Evolutionary conservation across 1,140 invertebrate genomes (phyloP).

Genomic region (Nasonia giraulti): DNA sequence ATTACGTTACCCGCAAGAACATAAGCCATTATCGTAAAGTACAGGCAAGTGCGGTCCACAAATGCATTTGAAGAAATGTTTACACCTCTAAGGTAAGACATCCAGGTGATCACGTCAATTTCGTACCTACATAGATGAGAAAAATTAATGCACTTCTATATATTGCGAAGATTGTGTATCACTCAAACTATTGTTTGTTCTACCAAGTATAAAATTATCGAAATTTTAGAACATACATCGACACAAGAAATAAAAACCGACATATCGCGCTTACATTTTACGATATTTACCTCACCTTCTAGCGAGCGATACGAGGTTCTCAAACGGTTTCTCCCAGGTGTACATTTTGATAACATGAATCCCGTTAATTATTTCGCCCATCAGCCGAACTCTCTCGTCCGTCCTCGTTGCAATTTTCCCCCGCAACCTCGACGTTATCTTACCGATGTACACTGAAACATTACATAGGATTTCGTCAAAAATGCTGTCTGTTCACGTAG

Average conservation of each 20-base stretch:
- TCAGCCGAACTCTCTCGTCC: slow-evolving; percentile 84
- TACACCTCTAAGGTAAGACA: slow-evolving; percentile 83
- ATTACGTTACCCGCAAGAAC: slow-evolving; percentile 79
- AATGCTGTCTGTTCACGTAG: background rate
- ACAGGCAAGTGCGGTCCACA: slow-evolving; percentile 83
- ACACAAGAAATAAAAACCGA: background rate
- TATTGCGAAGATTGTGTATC: no score
- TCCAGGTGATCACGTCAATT: slow-evolving; percentile 79
- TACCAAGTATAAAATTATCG: no score
- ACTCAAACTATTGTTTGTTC: no score
- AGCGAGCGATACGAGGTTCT: slow-evolving; percentile 73
- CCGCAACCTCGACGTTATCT: slow-evolving; percentile 76
- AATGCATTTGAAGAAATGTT: slow-evolving; percentile 81
- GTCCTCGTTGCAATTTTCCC: slow-evolving; percentile 79
- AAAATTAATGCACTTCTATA: background rate
- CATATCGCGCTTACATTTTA: slow-evolving; percentile 9
- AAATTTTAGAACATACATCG: no score
- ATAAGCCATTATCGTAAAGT: slow-evolving; percentile 81
- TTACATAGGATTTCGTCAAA: slow-evolving; percentile 4
- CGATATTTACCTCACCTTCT: slow-evolving; percentile 74
- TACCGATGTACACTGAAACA: slow-evolving; percentile 77
- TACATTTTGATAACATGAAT: slow-evolving; percentile 88
- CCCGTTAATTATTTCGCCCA: slow-evolving; percentile 87
- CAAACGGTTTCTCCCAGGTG: slow-evolving; percentile 82
- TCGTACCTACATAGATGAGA: slow-evolving; percentile 74